Evolutionary conservation across 1,140 invertebrate genomes (phyloP), one percentile per base, ranked within the genome.

Genomic region (Thaumatotibia leucotreta): DNA sequence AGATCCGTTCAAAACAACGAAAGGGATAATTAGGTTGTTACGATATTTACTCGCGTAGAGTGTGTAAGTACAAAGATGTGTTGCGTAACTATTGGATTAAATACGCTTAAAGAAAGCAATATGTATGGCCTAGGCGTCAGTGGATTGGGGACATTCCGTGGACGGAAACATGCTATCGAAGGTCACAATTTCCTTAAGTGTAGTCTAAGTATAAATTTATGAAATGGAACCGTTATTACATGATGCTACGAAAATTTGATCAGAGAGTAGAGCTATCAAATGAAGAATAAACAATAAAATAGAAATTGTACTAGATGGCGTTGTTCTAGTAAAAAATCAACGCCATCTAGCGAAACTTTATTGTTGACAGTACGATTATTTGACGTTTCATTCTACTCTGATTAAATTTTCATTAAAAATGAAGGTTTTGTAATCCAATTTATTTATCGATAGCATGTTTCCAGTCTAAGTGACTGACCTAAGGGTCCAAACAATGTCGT

Each of bases 91-190:
- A 79, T 76, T 75, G 79, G 80, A 84, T 80, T 73, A 73, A 84
- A 83, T 87, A 89, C 86, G 87, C 83, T 87, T 88, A 87, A 74
- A 65, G 75, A 79, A 75, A 89, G 84, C 87, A 87, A 88, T 87
- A 86, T 78, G 69, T 82, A 71, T 73, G 78, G 75, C 73, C 70
- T 72, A 75, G 81, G 76, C 79, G 74, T 73, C 70, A 67, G 67
- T 67, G 76, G 73, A 62, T 67, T 62, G 65, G 65, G 64, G 58
- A 33, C 22, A 1, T 52, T 65, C 49, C 50, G 67, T 68, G 63
- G 73, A 74, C 76, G 76, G 74, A 81, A 82, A 86, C 86, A 88
- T 88, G 88, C 86, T 85, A 87, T 86, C 82, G 84, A 33, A 20
- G 39, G 39, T 45, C 39, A 45, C 39, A 45, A 45, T 20, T 39